These are phyloP conservation scores for Ganaspis sp. DNA, from an alignment of 1,140 invertebrate species.

Conservation along the genomic window DNA sequence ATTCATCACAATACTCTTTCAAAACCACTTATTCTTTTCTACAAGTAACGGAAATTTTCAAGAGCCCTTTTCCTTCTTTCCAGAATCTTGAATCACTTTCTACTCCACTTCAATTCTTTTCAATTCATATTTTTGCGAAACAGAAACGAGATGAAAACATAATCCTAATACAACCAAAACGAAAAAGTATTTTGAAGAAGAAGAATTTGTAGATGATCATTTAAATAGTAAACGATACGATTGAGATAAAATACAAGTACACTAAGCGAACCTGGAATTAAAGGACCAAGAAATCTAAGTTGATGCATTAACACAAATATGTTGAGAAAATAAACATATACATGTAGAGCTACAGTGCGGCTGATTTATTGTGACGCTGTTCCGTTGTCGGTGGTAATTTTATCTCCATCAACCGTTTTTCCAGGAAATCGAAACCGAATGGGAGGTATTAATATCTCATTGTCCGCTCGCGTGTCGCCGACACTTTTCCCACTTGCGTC, in stretches of 20 bases:
- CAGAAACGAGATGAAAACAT: no score
- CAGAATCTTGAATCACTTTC: background rate
- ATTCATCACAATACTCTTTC: background rate
- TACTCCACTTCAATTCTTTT: no score
- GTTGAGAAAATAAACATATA: conserved; percentile 9
- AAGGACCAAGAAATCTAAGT: conserved; percentile 43
- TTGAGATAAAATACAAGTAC: no score
- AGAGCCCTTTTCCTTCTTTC: background rate
- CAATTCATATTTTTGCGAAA: no score
- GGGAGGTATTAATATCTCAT: conserved; percentile 75
- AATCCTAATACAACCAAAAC: no score
- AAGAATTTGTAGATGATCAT: no score
- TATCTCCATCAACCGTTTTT: conserved; percentile 74
- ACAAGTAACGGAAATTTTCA: conserved; percentile 15
- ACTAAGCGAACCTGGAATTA: background rate
- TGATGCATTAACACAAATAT: background rate
- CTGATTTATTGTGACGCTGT: conserved; percentile 66
- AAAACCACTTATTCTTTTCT: background rate
- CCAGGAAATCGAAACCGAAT: conserved; percentile 75
- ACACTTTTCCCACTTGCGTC: conserved; percentile 66
- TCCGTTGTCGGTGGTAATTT: conserved; percentile 61
- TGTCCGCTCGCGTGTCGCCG: conserved; percentile 68
- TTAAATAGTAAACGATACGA: no score
- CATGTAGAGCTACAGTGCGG: conserved; percentile 33
- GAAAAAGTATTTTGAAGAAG: no score